A percentile compares a stretch with the other conserved stretches of the same genome.
Evolutionary conservation across 2,888 invertebrate genomes (phyloP).

Genomic region (Acrocyrtus sp.): DNA sequence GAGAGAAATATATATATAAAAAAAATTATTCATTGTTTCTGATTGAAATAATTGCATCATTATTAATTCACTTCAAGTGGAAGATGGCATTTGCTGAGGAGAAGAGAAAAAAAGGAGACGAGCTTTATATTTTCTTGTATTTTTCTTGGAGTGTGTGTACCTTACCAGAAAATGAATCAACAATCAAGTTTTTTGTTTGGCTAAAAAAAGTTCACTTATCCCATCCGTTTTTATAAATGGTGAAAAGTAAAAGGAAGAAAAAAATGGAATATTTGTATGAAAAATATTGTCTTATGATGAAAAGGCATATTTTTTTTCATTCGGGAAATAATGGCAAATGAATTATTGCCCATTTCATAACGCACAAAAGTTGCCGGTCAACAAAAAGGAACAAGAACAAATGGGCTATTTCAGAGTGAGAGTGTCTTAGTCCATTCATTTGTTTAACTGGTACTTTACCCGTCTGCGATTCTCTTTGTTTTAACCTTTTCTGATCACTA

Average conservation of each 20-base stretch:
- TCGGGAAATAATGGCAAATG: neutral
- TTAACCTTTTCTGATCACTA: neutral
- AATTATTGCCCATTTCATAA: neutral
- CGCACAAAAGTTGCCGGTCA: conserved; percentile 10
- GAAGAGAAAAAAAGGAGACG: neutral
- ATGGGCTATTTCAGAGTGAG: neutral
- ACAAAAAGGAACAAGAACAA: neutral
- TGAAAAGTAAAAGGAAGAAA: neutral
- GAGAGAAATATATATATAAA: neutral
- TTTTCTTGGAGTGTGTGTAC: too few relatives aligned
- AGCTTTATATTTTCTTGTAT: neutral
- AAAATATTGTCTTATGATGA: neutral
- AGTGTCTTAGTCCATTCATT: neutral
- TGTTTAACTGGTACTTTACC: neutral
- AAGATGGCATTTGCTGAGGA: too few relatives aligned
- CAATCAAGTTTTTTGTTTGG: too few relatives aligned
- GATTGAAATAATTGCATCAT: neutral
- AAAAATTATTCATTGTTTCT: neutral
- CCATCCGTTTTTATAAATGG: too few relatives aligned
- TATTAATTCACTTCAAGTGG: neutral
- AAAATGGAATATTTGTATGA: neutral
- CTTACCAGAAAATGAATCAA: neutral
- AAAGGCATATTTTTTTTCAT: neutral
- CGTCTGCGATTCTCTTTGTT: too few relatives aligned
- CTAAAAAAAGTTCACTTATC: too few relatives aligned